Percentiles rank a stretch among this genome's conserved stretches.
These are phyloP conservation scores for Apis dorsata DNA, from an alignment of 1,140 invertebrate species.

Conservation along the genomic window DNA sequence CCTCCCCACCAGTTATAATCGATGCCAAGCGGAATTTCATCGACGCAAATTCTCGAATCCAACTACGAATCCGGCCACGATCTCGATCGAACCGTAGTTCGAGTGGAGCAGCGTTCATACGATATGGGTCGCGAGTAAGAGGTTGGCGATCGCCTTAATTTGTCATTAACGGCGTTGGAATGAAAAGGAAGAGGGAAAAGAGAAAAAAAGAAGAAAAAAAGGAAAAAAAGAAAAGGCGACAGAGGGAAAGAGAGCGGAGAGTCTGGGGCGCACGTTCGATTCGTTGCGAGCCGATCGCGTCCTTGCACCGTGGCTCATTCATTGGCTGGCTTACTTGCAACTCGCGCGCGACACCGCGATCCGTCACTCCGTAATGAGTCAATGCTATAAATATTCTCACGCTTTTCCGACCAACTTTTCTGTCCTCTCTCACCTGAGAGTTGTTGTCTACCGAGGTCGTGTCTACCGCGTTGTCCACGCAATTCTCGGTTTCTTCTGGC, in stretches of 20 bases:
- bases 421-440: slow-evolving; percentile 13
- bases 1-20: too few species aligned
- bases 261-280: slow-evolving; percentile 63
- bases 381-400: slow-evolving; percentile 63
- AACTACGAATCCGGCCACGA: too few species aligned
- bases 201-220: not conserved
- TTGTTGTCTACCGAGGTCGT: slow-evolving; percentile 37
- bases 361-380: slow-evolving; percentile 57
- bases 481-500: not conserved
- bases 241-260: slow-evolving; percentile 70
- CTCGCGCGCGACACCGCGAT: slow-evolving; percentile 58
- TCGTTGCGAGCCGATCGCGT: slow-evolving; percentile 56
- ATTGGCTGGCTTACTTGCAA: slow-evolving; percentile 50
- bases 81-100: slow-evolving; percentile 12
- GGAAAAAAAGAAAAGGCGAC: slow-evolving; percentile 17
- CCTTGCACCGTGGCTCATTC: slow-evolving; percentile 66
- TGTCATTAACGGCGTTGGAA: slow-evolving; percentile 41
- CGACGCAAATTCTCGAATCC: too few species aligned
- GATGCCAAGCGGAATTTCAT: too few species aligned
- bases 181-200: not conserved
- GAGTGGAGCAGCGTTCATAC: slow-evolving; percentile 8
- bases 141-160: slow-evolving; percentile 59
- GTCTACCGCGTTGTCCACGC: not conserved
- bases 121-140: slow-evolving; percentile 65
- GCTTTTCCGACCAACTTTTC: slow-evolving; percentile 53